Conservation (phyloP, 1,140 invertebrate genomes). For the Aporrectodea caliginosa region DNA sequence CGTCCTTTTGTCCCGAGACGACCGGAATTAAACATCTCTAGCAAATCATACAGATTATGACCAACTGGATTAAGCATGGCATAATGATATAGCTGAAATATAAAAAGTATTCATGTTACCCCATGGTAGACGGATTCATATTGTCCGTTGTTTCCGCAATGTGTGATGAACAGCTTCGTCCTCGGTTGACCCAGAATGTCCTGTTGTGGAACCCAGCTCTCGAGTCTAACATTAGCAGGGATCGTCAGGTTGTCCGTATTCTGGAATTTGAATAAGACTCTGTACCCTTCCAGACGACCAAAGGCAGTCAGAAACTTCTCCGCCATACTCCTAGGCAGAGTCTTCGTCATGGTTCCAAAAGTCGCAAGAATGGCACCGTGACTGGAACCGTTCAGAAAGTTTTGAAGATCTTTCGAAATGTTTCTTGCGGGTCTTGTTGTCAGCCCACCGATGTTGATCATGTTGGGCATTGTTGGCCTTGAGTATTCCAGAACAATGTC, state of each 20-base stretch:
- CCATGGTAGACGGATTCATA: conserved; percentile 70
- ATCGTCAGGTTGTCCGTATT: not conserved
- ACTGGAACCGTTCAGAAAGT: not conserved
- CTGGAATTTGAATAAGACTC: not conserved
- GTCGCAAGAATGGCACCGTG: not conserved
- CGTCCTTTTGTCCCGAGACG: no score
- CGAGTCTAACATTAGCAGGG: not conserved
- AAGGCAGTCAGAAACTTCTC: not conserved
- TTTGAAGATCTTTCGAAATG: not conserved
- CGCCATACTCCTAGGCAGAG: not conserved
- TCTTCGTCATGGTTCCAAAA: not conserved
- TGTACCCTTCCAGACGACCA: not conserved
- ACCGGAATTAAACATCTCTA: no score
- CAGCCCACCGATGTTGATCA: conserved; percentile 14
- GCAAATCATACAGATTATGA: no score
- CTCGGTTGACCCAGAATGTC: conserved; percentile 65
- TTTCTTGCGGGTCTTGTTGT: not conserved
- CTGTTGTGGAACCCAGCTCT: conserved; percentile 69
- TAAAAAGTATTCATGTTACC: no score
- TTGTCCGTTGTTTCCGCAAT: conserved; percentile 69
- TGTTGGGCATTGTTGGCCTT: conserved; percentile 4
- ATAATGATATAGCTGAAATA: no score
- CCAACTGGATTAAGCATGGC: no score
- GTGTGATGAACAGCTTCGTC: conserved; percentile 65
- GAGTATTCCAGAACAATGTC: not conserved